Evolutionary conservation across 2,797 vertebrate genomes (phyloP), one percentile per base, ranked within the genome.

Genomic region (Sorex maritimensis): DNA sequence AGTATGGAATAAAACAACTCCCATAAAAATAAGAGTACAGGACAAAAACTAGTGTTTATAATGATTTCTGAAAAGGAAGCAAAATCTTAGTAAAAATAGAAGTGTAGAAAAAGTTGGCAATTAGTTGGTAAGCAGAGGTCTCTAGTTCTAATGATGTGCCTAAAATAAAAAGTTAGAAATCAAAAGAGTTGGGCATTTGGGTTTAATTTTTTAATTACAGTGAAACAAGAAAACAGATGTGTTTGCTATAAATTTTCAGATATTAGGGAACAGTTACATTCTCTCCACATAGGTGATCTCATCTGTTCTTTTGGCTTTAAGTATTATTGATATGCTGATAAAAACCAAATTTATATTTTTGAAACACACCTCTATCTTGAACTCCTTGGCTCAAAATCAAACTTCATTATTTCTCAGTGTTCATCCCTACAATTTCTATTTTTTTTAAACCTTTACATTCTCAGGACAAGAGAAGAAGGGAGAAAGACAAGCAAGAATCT

Each of bases 51-150:
- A 61, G 2, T 91, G 2, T 91, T 41, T 41, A 49, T 78, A 72
- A 74, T 68, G 15, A 78, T 69, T 84, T 75, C 24, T 71, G 44
- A 1, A 13, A 5, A 15, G 2, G 0, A 49, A 77, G 9, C 5
- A 38, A 72, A 85, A 24, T 73, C n/a, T 71, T 34, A 69, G 49
- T 24, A 72, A 88, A 81, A 86, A 46, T 15, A 67, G 7, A 82
- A 86, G 69, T 86, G 19, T 61, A 61, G 58, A 61, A 65, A 83
- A 65, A 83, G 46, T 67, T 75, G 12, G 12, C 46, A 80, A 5
- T 80, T 58, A 34, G 24, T 89, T 21, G 55, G 14, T 46, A 67
- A 87, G 14, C 41, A 80, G 52, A 74, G 9, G 3, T 41, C 10
- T 73, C 0, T 13, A 46, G 12, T 44, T 94, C 24, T 61, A 61